A percentile compares a stretch with the other conserved stretches of the same genome.
Conservation (phyloP, 2,113 vertebrate genomes). For the Sinocyclocheilus anophthalmus region DNA sequence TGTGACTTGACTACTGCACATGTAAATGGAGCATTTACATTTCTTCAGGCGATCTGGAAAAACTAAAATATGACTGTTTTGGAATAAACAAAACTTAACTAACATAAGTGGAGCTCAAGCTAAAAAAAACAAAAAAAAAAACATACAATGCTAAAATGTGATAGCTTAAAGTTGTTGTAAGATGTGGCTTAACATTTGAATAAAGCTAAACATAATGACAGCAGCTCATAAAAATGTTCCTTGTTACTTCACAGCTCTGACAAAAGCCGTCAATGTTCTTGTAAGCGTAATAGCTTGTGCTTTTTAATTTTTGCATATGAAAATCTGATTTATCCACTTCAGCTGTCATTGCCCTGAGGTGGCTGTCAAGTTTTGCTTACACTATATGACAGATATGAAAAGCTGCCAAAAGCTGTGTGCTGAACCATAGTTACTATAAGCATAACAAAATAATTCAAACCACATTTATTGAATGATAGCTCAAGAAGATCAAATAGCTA, state of each 20-base stretch:
- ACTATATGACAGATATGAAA: constrained; percentile 4
- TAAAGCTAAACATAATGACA: background rate
- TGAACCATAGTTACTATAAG: background rate
- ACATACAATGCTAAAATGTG: background rate
- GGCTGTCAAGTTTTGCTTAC: constrained; percentile 31
- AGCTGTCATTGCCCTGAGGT: constrained; percentile 13
- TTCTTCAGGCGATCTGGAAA: background rate
- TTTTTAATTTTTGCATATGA: constrained; percentile 17
- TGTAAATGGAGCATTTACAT: too few species aligned
- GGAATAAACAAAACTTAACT: background rate
- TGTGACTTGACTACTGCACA: too few species aligned
- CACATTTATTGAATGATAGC: background rate
- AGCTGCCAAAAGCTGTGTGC: background rate
- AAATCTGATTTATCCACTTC: constrained; percentile 2
- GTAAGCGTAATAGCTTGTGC: background rate
- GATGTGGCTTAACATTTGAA: background rate
- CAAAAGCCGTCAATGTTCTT: background rate
- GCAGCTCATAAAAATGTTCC: background rate
- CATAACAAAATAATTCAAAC: constrained; percentile 5
- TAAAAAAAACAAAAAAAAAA: too few species aligned
- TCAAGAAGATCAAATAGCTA: background rate
- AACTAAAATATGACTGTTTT: background rate
- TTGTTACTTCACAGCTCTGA: background rate
- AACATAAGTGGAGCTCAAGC: background rate
- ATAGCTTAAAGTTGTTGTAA: background rate